Percentiles rank a stretch among this genome's conserved stretches.
phyloP scores from a whole-genome alignment of 2,113 vertebrate species.

The Nibea coibor region DNA sequence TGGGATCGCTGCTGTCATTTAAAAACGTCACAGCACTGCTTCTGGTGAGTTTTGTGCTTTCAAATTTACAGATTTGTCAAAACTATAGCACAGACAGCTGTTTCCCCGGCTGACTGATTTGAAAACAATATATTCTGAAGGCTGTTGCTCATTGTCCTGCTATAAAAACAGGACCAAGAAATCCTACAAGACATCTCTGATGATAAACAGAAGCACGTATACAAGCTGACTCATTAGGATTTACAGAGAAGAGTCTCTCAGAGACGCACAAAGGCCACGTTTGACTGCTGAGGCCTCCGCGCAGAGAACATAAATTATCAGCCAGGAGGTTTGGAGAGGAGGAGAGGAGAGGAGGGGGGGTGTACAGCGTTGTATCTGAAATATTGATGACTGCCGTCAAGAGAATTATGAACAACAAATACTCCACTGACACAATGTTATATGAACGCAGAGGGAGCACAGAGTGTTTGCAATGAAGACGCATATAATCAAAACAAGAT shows the following conservation, averaged over 20 bases:
- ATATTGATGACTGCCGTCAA: slow-evolving; percentile 50
- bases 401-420: slow-evolving; percentile 21
- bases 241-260: slow-evolving; percentile 17
- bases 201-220: slow-evolving; percentile 3
- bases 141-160: background rate
- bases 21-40: background rate
- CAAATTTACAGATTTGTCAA: background rate
- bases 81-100: background rate
- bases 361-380: slow-evolving; percentile 44
- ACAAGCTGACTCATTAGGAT: slow-evolving; percentile 32
- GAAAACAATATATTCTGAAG: slow-evolving; percentile 3
- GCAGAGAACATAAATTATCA: slow-evolving; percentile 40
- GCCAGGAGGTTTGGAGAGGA: background rate
- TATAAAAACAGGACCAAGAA: background rate
- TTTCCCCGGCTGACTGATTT: background rate
- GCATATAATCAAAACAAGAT: slow-evolving; percentile 5
- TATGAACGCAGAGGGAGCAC: slow-evolving; percentile 9
- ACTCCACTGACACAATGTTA: background rate
- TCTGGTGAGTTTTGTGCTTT: background rate
- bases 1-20: background rate
- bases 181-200: background rate
- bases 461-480: background rate
- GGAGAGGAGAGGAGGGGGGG: background rate
- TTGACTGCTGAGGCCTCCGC: slow-evolving; percentile 10
- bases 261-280: background rate